phyloP scores from a whole-genome alignment of 1,140 invertebrate genomes.

The Triops cancriformis region DNA sequence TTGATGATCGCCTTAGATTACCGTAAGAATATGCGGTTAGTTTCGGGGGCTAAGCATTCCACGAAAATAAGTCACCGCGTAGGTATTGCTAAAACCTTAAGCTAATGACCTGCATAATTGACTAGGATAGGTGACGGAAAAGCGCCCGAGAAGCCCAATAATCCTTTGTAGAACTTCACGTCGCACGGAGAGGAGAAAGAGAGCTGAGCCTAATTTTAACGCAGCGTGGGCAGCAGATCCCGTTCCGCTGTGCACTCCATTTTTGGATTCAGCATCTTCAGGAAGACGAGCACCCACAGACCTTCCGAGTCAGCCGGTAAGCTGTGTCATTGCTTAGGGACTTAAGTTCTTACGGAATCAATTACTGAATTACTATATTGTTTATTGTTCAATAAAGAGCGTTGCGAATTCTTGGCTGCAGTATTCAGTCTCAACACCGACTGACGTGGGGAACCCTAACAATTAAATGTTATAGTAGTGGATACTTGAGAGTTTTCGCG shows the following conservation, averaged over 20 bases:
- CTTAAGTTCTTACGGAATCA: not conserved
- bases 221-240: not conserved
- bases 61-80: no score
- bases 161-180: not conserved
- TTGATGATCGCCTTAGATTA: no score
- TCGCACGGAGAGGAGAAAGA: not conserved
- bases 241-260: not conserved
- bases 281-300: not conserved
- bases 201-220: slow-evolving; percentile 10
- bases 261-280: slow-evolving; percentile 10
- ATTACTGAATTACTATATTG: no score
- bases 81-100: no score
- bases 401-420: no score
- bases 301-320: not conserved
- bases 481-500: not conserved
- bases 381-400: no score
- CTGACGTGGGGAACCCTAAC: not conserved
- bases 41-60: no score
- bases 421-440: not conserved
- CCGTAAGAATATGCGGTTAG: no score
- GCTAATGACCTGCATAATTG: no score
- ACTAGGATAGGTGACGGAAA: no score
- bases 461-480: not conserved
- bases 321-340: not conserved
- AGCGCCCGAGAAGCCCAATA: not conserved